Base-by-base conservation (phyloP, 1,140 invertebrate species). In the Atopsyche davidsoni region DNA sequence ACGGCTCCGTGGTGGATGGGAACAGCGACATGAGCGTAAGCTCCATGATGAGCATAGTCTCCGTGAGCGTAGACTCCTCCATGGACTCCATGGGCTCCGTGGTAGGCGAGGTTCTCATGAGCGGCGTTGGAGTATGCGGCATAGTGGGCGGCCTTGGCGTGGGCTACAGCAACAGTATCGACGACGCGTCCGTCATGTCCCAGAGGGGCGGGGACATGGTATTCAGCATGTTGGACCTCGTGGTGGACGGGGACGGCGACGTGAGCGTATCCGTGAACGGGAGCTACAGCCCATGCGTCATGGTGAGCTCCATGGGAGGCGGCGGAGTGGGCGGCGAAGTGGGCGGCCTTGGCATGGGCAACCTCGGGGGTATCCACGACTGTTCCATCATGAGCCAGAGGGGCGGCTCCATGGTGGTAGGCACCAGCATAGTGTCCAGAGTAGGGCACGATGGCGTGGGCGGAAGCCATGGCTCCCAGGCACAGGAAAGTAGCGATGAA, bases 131-230 rank as follows among this genome's bases (percentile, higher is more conserved):
- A 39, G 42, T 18, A 45, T 32, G 49, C 49, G 51, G 67, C 68
- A 42, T 68, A 62, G 62, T 72, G 68, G 49, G 66, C 68, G 43
- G 66, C 69, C 4, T 61, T 49, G 24, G 36, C 47, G 17, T 42
- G 39, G 17, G 47, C 47, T 3, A 41, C 39, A 9, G 17, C 36
- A 11, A 24, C 19, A 24, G 39, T 49, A 19, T 49, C 47, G 11
- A 44, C 14, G 16, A 31, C 23, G 24, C 17, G 42, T 17, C 42
- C 42, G 23, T 47, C 51, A 34, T 47, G 38, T 31, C 22, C 51
- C n/a, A 46, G 45, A 18, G 49, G 41, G 9, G 31, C 49, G 68
- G 67, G 54, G n/a, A n/a, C n/a, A n/a, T n/a, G n/a, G 35, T n/a
- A n/a, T n/a, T n/a, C n/a, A n/a, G n/a, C n/a, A n/a, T n/a, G n/a